phyloP scores from a whole-genome alignment of 1,140 invertebrate species.

The Drosophila prosaltans region DNA sequence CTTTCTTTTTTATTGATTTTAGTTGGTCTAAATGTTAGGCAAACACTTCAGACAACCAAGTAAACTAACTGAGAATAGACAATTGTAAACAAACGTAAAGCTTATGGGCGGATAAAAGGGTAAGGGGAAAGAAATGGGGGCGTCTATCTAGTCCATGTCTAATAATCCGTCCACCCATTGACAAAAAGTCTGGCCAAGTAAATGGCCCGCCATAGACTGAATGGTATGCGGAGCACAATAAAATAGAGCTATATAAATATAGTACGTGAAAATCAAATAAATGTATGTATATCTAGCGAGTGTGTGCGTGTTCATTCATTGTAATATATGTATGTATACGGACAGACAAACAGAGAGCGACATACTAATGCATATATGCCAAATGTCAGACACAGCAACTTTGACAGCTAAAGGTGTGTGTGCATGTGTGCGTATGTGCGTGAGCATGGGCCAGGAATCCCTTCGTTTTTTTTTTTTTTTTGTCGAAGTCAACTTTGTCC shows the following conservation, averaged over 20 bases:
- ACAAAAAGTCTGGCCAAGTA: conserved; percentile 32
- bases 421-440: not conserved
- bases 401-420: conserved; percentile 25
- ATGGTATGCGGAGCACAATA: conserved; percentile 10
- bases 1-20: conserved; percentile 41
- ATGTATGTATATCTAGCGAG: conserved; percentile 15
- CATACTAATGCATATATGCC: conserved; percentile 34
- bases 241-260: conserved; percentile 41
- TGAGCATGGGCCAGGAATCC: conserved; percentile 17
- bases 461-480: conserved; percentile 12
- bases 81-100: conserved; percentile 20
- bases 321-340: not conserved
- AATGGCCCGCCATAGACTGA: conserved; percentile 37
- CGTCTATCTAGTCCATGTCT: conserved; percentile 1
- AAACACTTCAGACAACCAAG: conserved; percentile 30
- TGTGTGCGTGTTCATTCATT: conserved; percentile 9
- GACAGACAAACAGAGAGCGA: not conserved
- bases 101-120: not conserved
- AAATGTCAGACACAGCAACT: conserved; percentile 35
- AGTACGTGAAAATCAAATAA: conserved; percentile 47
- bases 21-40: conserved; percentile 25
- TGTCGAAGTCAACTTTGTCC: not conserved
- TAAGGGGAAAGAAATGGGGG: not conserved
- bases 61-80: conserved; percentile 27
- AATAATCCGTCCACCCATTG: conserved; percentile 17